Evolutionary conservation across 2,797 vertebrate genomes (phyloP).

Genomic region (Melopsittacus undulatus): DNA sequence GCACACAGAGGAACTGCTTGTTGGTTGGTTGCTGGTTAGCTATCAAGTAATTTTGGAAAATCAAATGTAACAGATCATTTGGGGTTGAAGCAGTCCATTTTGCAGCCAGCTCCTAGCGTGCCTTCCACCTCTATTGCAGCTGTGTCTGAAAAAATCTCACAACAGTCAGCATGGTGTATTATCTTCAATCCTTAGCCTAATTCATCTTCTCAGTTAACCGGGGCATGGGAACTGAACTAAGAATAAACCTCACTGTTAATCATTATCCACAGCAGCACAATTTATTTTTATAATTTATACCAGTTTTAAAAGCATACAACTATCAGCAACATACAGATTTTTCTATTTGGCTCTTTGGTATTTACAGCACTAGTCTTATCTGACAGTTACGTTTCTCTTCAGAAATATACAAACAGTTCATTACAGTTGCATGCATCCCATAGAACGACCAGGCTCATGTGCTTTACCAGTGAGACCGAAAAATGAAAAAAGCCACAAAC

Average conservation of each 20-base stretch:
- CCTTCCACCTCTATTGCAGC: not conserved
- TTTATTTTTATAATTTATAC: constrained; percentile 21
- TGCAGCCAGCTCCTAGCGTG: not conserved
- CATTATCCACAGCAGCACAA: not conserved
- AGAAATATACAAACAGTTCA: not conserved
- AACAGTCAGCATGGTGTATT: rapidly evolving
- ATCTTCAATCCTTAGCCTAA: not conserved
- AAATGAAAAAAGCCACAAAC: not conserved
- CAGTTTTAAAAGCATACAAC: not conserved
- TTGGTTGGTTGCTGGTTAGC: not conserved
- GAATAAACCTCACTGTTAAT: not conserved
- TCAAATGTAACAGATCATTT: not conserved
- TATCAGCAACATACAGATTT: not conserved
- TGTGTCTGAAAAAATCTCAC: not conserved
- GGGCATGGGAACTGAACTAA: not conserved
- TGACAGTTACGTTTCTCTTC: not conserved
- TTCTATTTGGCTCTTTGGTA: not conserved
- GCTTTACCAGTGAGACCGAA: not conserved
- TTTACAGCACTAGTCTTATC: not conserved
- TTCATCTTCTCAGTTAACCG: not conserved
- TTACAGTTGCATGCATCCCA: not conserved
- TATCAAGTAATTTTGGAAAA: not conserved
- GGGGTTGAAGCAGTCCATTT: not conserved
- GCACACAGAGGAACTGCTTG: not conserved
- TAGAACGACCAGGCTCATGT: not conserved